phyloP scores from a whole-genome alignment of 2,113 vertebrate species.

The Triplophysa rosa region DNA sequence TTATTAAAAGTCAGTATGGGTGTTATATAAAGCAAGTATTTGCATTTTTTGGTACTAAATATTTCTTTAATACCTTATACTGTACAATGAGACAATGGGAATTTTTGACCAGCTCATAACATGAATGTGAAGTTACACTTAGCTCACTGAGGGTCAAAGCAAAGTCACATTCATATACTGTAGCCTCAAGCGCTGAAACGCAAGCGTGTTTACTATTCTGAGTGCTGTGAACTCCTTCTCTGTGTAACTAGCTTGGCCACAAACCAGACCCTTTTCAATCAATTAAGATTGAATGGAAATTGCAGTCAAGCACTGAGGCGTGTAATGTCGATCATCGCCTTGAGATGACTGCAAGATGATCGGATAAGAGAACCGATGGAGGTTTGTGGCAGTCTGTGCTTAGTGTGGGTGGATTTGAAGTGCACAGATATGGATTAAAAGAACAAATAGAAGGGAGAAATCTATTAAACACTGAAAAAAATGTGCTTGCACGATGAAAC shows the following conservation, averaged over 20 bases:
- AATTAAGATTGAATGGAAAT: conserved; percentile 21
- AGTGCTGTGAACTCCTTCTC: background rate
- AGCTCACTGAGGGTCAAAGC: background rate
- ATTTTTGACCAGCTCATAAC: background rate
- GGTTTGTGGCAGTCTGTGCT: background rate
- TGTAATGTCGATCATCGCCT: conserved; percentile 26
- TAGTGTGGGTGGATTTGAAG: conserved; percentile 20
- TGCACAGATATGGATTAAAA: conserved; percentile 5
- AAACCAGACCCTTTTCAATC: conserved; percentile 12
- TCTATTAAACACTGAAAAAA: background rate
- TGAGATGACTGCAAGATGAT: conserved; percentile 28
- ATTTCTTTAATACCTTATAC: background rate
- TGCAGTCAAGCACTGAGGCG: conserved; percentile 23
- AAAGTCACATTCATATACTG: background rate
- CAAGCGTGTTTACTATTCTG: background rate
- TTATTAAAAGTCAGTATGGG: background rate
- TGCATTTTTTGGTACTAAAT: no score
- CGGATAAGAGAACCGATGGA: conserved; percentile 7
- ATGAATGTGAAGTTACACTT: background rate
- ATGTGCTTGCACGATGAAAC: background rate
- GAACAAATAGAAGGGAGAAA: background rate
- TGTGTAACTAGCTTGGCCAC: conserved; percentile 6
- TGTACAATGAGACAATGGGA: background rate
- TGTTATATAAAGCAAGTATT: no score
- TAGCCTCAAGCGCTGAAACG: background rate